Evolutionary conservation across 1,140 invertebrate species (phyloP).

Genomic region (Drosophila sproati): DNA sequence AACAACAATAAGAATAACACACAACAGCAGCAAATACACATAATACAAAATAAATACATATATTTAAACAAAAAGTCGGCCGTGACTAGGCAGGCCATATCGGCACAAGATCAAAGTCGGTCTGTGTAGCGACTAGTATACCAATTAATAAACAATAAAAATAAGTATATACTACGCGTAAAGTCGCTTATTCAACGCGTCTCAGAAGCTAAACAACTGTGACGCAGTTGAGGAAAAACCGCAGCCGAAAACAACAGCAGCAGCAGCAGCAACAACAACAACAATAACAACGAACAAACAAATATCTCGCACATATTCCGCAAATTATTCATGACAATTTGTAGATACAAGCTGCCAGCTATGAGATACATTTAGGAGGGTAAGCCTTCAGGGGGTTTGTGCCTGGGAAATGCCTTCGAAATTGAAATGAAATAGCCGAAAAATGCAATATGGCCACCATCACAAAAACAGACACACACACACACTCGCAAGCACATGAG

Average conservation of each 20-base stretch:
- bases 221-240: constrained; percentile 42
- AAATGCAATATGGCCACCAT: constrained; percentile 78
- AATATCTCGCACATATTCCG: constrained; percentile 3
- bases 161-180: constrained; percentile 21
- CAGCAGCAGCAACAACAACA: constrained; percentile 14
- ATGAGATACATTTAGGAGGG: constrained; percentile 52
- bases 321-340: constrained; percentile 72
- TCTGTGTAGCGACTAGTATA: constrained; percentile 42
- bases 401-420: constrained; percentile 51
- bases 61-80: constrained; percentile 60
- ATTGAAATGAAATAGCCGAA: constrained; percentile 46
- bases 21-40: constrained; percentile 16
- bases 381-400: constrained; percentile 13
- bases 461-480: constrained; percentile 23
- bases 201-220: constrained; percentile 29
- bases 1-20: background rate
- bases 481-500: constrained; percentile 25
- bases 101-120: constrained; percentile 64
- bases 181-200: background rate
- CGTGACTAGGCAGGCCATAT: constrained; percentile 59
- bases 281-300: background rate
- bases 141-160: constrained; percentile 75
- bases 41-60: constrained; percentile 42
- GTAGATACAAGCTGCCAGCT: constrained; percentile 57
- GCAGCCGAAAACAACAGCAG: constrained; percentile 21